Conservation (phyloP, 2,888 invertebrate genomes). For the Stegophylla sp. region DNA sequence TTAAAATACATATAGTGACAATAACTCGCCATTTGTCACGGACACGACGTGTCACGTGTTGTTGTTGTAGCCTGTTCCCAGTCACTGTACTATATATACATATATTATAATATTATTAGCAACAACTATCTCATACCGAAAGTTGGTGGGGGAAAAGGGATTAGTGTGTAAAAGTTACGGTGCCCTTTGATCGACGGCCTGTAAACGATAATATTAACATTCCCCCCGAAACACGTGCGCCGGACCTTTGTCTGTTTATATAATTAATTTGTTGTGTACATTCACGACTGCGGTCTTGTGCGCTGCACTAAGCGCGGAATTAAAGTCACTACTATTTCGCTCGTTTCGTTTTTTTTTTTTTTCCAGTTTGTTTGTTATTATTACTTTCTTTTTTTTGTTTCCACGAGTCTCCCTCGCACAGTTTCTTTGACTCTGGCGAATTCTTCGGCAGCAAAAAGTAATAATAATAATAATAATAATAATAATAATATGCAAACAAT, state of each 20-base stretch:
- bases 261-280: constrained; percentile 47
- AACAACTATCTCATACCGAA: no score
- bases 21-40: constrained; percentile 18
- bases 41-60: not conserved
- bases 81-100: not conserved
- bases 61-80: no score
- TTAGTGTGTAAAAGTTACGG: not conserved
- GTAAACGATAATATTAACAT: constrained; percentile 57
- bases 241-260: constrained; percentile 39
- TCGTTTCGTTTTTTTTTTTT: not conserved
- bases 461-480: constrained; percentile 15
- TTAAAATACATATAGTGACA: not conserved
- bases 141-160: no score
- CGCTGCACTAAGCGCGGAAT: not conserved
- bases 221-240: constrained; percentile 39
- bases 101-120: no score
- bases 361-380: not conserved
- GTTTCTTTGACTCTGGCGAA: constrained; percentile 39
- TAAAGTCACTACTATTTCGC: constrained; percentile 25
- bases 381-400: not conserved
- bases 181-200: constrained; percentile 53
- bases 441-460: constrained; percentile 41
- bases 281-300: not conserved
- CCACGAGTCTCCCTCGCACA: not conserved
- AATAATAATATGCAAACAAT: not conserved